phyloP scores from a whole-genome alignment of 2,888 invertebrate species.

The Sepiola atlantica region DNA sequence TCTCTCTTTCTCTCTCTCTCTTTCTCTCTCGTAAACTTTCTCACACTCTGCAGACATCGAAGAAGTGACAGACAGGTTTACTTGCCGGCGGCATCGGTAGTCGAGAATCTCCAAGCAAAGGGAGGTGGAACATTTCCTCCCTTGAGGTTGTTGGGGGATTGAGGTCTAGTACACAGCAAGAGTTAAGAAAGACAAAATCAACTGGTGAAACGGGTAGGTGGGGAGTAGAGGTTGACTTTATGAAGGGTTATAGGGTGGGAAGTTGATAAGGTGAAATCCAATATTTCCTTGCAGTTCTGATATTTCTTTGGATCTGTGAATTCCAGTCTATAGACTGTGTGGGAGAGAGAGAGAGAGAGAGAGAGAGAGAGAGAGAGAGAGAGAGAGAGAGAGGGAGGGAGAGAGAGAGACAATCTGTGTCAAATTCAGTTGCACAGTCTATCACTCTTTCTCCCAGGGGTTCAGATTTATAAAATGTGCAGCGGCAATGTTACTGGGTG shows the following conservation, averaged over 20 bases:
- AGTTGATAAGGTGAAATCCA: not conserved
- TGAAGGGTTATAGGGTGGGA: not conserved
- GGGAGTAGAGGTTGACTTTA: not conserved
- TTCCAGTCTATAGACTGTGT: not conserved
- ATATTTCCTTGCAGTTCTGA: conserved; percentile 32
- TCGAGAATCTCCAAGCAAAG: not conserved
- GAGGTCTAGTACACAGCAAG: not conserved
- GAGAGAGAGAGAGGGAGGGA: not conserved
- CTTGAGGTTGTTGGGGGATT: not conserved
- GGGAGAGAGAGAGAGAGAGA: not conserved
- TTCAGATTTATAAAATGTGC: not conserved
- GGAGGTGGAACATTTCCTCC: no score
- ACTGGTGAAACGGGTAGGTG: not conserved
- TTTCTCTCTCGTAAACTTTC: not conserved
- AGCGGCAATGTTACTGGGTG: not conserved
- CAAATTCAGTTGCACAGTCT: not conserved
- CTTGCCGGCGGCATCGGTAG: not conserved
- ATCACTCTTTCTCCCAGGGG: not conserved
- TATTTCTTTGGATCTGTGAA: conserved; percentile 18
- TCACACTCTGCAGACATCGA: not conserved
- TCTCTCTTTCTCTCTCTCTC: not conserved
- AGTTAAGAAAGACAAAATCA: not conserved
- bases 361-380: not conserved
- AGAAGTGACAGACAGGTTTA: conserved; percentile 8
- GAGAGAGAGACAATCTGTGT: not conserved